Base-by-base conservation (phyloP, 2,113 vertebrate species). In the Antechinus stuartii region DNA sequence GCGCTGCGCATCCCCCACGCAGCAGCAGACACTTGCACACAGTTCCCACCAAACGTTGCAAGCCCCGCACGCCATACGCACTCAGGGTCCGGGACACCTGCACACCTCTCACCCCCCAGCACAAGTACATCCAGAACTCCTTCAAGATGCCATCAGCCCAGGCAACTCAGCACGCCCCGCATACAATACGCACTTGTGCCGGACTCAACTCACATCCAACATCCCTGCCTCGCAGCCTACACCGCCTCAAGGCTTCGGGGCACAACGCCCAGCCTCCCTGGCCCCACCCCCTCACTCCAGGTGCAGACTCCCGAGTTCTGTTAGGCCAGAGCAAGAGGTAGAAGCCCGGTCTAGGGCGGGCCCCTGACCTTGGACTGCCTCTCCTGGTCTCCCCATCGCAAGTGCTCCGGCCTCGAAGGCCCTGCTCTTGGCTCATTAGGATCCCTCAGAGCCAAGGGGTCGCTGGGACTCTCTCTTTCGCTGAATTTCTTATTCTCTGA, bases 291-390 rank as follows among this genome's bases (percentile, higher is more conserved):
- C 16, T 8, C 0, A 0, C 30, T 19, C 52, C 49, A 55, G 89
- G 54, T 24, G 35, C 42, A 6, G 53, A 23, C n/a, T 5, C 19
- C 26, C 19, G 54, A n/a, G 54, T 16, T 50, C 92, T 46, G 90
- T n/a, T 26, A 91, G 50, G 68, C 76, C 12, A 9, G 46, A 14
- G 10, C 1, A 30, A 47, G 2, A 0, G 35, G 46, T 22, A 54
- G 49, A 19, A 27, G 54, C 12, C 12, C 0, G 35, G 16, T 12
- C 52, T 35, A 7, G 49, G 50, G 8, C 1, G 91, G 10, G 16
- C 42, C 1, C 42, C 95, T 96, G 91, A 98, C 98, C 98, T 98
- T 96, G 4, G 97, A 97, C 0, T 91, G 9, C 8, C 89, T 90
- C 52, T 98, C 94, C 0, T 61, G 91, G 94, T 95, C 30, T 0